A percentile compares a stretch with the other conserved stretches of the same genome.
These are phyloP conservation scores for Tiliqua scincoides DNA, from an alignment of 2,113 vertebrate genomes.

Conservation along the genomic window DNA sequence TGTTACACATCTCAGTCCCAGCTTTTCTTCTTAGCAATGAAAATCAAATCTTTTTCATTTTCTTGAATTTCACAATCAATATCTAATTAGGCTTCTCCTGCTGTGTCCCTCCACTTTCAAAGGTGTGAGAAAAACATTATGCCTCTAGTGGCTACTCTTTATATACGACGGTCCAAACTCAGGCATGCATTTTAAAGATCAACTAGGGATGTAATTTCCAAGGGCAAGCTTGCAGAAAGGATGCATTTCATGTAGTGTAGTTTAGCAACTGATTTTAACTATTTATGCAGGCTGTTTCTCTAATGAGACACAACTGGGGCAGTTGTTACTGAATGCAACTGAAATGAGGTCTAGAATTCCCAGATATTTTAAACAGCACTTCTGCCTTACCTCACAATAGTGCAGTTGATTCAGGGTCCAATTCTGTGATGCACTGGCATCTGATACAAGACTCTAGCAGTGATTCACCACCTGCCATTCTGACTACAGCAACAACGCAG, in stretches of 20 bases:
- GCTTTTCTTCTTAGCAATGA: constrained; percentile 41
- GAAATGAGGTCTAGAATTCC: constrained; percentile 71
- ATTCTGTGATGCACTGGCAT: background rate
- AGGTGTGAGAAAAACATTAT: constrained; percentile 36
- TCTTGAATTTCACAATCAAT: constrained; percentile 59
- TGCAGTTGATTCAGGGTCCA: background rate
- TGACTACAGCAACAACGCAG: background rate
- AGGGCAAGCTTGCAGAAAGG: constrained; percentile 33
- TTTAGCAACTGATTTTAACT: constrained; percentile 64
- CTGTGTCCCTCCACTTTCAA: constrained; percentile 19
- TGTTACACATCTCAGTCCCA: constrained; percentile 31
- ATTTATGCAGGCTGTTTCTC: constrained; percentile 62
- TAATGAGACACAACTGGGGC: constrained; percentile 59
- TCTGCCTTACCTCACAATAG: constrained; percentile 51
- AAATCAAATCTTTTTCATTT: constrained; percentile 59
- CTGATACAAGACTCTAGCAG: background rate
- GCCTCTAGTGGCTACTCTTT: constrained; percentile 52
- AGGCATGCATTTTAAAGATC: constrained; percentile 58
- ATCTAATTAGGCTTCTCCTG: constrained; percentile 50
- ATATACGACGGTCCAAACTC: constrained; percentile 59
- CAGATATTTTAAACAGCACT: constrained; percentile 67
- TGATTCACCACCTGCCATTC: background rate
- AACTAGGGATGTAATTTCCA: constrained; percentile 47
- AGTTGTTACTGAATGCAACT: constrained; percentile 68
- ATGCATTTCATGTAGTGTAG: constrained; percentile 54